phyloP scores from a whole-genome alignment of 1,140 invertebrate genomes.

The Diploscapter pachys region DNA sequence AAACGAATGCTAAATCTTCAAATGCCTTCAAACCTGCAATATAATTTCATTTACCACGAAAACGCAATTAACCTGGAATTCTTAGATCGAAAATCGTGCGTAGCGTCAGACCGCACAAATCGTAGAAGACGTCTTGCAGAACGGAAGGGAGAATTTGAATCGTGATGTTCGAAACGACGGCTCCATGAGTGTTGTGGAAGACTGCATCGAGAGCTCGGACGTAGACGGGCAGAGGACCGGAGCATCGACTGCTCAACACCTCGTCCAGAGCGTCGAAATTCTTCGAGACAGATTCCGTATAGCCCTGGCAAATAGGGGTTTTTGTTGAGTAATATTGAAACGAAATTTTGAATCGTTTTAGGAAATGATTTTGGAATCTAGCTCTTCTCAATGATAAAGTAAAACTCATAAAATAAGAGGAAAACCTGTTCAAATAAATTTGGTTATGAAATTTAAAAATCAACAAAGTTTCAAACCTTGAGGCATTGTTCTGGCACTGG shows the following conservation, averaged over 20 bases:
- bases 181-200: conserved; percentile 63
- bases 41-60: background rate
- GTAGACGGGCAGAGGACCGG: conserved; percentile 80
- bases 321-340: background rate
- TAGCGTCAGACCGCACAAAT: conserved; percentile 85
- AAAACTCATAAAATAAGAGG: no score
- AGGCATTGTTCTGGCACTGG: conserved; percentile 78
- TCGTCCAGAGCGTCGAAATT: conserved; percentile 77
- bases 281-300: conserved; percentile 74
- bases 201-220: conserved; percentile 75
- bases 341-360: background rate
- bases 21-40: no score
- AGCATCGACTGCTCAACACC: conserved; percentile 82
- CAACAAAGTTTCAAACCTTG: conserved; percentile 34
- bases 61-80: conserved; percentile 69
- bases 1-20: no score
- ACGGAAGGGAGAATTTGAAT: conserved; percentile 81
- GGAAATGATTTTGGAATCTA: no score
- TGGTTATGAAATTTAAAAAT: background rate
- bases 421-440: no score
- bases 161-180: conserved; percentile 69
- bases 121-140: conserved; percentile 81
- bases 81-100: conserved; percentile 88
- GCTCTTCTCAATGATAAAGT: no score
- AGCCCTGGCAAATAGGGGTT: conserved; percentile 66